Base-by-base conservation (phyloP, 2,797 vertebrate genomes). In the Dryobates pubescens region DNA sequence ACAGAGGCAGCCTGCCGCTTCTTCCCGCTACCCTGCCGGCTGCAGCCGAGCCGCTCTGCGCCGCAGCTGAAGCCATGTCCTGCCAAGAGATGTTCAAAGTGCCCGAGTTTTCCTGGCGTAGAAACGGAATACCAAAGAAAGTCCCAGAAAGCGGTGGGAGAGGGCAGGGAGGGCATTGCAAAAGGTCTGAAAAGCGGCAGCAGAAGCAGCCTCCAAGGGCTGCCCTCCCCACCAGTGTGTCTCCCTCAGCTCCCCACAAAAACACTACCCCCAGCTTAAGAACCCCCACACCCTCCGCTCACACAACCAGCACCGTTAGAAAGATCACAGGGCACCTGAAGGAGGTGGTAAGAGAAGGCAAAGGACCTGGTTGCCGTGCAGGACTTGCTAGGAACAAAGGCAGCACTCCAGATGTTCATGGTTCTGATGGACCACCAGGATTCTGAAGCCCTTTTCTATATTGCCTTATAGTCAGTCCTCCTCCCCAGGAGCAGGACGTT, bases 11-110 rank as follows among this genome's bases (percentile, higher is more conserved):
- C 13, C 14, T 29, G n/a, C 3, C 3, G 2, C 32, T 54, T 27
- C 11, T 22, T 49, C 18, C 22, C 4, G 0, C 3, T 0, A 0
- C 18, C 8, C 27, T 45, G 65, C 49, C 26, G 1, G 3, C 30
- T 56, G 56, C 23, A 27, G 49, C 34, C 64, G 68, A 43, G 41
- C 41, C 15, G 15, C 41, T 43, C 41, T 43, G 41, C 16, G 15
- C 15, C 41, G 41, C 16, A 15, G 2, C 0, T 2, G 9, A 32
- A 1, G 4, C 14, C 30, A 8, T 18, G 27, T 24, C 36, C 69
- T 53, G 22, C 18, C 36, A 47, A 45, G 26, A 51, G 15, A 22
- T 5, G 8, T 54, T 27, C 18, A 19, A 34, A 51, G 30, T 17
- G 27, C 27, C 27, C 23, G 41, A 32, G 30, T 8, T 59, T 58